Percentiles rank a stretch among this genome's conserved stretches.
phyloP scores from a whole-genome alignment of 2,888 invertebrate genomes.

The Plagodis pulveraria region DNA sequence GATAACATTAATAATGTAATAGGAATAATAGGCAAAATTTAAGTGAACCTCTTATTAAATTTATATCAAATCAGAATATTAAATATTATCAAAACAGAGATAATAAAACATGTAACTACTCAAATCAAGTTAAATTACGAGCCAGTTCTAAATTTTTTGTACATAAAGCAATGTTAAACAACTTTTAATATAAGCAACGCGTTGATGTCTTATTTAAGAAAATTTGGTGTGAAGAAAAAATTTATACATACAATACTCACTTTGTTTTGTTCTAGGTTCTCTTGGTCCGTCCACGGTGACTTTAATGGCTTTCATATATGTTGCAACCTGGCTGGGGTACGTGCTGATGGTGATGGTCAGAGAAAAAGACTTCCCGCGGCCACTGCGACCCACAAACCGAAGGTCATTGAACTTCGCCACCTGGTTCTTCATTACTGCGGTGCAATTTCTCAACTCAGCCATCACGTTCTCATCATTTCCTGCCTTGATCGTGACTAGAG shows the following conservation, averaged over 20 bases:
- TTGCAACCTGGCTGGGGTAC: constrained; percentile 92
- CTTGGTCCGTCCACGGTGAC: constrained; percentile 99
- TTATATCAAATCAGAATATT: too few relatives aligned
- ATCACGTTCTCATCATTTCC: constrained; percentile 99
- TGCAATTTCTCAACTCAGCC: constrained; percentile 96
- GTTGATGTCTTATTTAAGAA: constrained; percentile 28
- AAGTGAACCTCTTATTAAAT: too few relatives aligned
- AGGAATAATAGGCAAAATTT: too few relatives aligned
- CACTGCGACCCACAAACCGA: constrained; percentile 98
- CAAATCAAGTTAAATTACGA: too few relatives aligned
- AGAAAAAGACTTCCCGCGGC: constrained; percentile 97
- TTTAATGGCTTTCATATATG: constrained; percentile 98
- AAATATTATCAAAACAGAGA: too few relatives aligned
- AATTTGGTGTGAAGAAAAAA: constrained; percentile 4
- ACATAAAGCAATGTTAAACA: background rate
- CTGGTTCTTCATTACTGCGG: constrained; percentile 98
- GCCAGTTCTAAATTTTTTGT: background rate
- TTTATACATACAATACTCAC: constrained; percentile 86
- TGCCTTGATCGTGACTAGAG: constrained; percentile 95
- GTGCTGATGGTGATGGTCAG: constrained; percentile 96
- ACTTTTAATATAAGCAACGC: constrained; percentile 14
- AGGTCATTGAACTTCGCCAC: constrained; percentile 99
- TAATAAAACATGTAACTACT: too few relatives aligned
- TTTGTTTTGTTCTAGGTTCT: constrained; percentile 98
- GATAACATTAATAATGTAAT: too few relatives aligned